Percentiles rank a stretch among this genome's conserved stretches.
phyloP scores from a whole-genome alignment of 2,113 vertebrate genomes.

The Centropristis striata region DNA sequence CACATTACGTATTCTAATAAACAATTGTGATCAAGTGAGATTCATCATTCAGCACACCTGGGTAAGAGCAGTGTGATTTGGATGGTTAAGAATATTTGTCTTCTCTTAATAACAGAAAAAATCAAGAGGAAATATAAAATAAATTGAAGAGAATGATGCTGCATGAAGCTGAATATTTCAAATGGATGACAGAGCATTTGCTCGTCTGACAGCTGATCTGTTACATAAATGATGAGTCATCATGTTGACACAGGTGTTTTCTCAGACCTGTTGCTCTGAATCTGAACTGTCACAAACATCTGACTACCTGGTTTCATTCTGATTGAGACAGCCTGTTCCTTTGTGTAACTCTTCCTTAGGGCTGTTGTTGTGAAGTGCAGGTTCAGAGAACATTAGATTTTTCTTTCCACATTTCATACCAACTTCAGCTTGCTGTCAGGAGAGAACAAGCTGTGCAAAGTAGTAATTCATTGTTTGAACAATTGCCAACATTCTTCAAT shows the following conservation, averaged over 20 bases:
- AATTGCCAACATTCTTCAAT: conserved; percentile 44
- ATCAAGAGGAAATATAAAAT: too few species aligned
- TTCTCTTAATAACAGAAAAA: too few species aligned
- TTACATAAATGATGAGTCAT: conserved; percentile 16
- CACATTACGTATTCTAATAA: too few species aligned
- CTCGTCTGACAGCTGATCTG: conserved; percentile 10
- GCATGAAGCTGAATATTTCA: background rate
- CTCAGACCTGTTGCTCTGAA: conserved; percentile 17
- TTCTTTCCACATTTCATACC: conserved; percentile 10
- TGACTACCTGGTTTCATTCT: conserved; percentile 1
- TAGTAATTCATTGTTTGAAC: conserved; percentile 32
- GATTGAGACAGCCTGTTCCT: background rate
- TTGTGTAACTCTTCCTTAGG: background rate
- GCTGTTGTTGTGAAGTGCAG: background rate
- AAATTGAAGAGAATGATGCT: too few species aligned
- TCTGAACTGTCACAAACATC: conserved; percentile 34
- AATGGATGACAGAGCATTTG: conserved; percentile 4
- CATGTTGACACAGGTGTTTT: conserved; percentile 38
- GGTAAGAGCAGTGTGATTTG: too few species aligned
- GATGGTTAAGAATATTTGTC: too few species aligned
- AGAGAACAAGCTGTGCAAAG: conserved; percentile 35
- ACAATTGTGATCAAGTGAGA: too few species aligned
- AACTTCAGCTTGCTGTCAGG: background rate
- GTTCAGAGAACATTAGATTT: conserved; percentile 31
- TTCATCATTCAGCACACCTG: too few species aligned